These are phyloP conservation scores for Acholoe squamosa DNA, from an alignment of 2,888 invertebrate genomes.

Conservation along the genomic window DNA sequence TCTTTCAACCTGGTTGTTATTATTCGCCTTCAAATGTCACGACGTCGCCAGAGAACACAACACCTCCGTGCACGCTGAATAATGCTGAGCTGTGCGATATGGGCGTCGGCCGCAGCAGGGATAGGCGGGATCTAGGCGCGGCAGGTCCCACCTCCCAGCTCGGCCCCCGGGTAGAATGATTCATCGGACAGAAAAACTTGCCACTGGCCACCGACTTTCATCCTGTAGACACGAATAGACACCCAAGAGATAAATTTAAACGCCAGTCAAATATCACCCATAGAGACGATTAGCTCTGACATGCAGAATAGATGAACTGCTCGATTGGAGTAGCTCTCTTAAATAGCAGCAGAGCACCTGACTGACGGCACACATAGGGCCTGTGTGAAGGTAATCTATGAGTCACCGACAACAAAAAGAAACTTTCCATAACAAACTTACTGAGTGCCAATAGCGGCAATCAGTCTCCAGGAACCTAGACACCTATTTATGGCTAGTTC, in stretches of 20 bases:
- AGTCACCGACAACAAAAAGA: constrained; percentile 45
- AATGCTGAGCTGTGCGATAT: constrained; percentile 16
- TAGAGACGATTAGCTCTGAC: constrained; percentile 43
- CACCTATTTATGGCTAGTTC: background rate
- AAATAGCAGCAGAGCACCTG: constrained; percentile 14
- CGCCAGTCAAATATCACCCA: constrained; percentile 36
- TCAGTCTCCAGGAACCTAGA: constrained; percentile 35
- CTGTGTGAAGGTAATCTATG: constrained; percentile 30
- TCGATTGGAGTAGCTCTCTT: background rate
- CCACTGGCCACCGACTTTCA: background rate
- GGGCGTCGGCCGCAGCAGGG: background rate
- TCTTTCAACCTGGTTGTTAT: background rate
- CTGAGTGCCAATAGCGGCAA: constrained; percentile 22
- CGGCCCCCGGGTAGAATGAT: background rate
- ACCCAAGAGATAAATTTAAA: constrained; percentile 47
- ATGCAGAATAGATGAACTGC: constrained; percentile 25
- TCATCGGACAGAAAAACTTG: constrained; percentile 33
- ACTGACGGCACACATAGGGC: background rate
- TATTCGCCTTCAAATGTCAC: constrained; percentile 18
- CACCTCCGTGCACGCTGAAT: background rate
- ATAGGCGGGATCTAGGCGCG: background rate
- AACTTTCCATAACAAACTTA: constrained; percentile 52
- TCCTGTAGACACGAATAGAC: constrained; percentile 32
- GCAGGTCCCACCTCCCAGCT: background rate
- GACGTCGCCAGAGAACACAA: background rate